Conservation (phyloP, 2,888 invertebrate genomes). For the Melinaea menophilus region DNA sequence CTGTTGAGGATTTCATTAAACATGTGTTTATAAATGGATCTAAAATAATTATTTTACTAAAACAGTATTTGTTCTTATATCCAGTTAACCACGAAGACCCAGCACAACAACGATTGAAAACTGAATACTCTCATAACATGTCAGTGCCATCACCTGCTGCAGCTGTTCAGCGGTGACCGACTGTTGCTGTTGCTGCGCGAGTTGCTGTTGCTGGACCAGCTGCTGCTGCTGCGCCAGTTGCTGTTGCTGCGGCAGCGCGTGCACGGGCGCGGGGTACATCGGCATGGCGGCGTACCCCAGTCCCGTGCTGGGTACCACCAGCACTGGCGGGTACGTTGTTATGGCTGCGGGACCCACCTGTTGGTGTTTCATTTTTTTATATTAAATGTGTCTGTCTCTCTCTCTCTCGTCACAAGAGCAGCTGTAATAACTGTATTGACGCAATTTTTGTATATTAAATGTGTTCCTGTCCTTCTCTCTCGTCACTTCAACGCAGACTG, state of each 20-base stretch:
- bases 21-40: background rate
- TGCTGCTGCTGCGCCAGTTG: conserved; percentile 37
- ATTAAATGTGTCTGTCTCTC: background rate
- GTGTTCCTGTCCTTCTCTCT: too few species aligned
- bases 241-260: conserved; percentile 32
- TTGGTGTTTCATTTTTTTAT: background rate
- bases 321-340: conserved; percentile 78
- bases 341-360: conserved; percentile 71
- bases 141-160: conserved; percentile 52
- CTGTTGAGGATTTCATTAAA: conserved; percentile 64
- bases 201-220: conserved; percentile 37
- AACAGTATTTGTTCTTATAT: too few species aligned
- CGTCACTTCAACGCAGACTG: too few species aligned
- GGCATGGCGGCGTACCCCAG: conserved; percentile 75
- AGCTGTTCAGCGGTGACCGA: conserved; percentile 57
- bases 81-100: too few species aligned
- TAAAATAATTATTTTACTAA: background rate
- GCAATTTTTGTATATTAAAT: too few species aligned
- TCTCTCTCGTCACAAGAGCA: too few species aligned
- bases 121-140: too few species aligned
- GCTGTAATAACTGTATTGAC: too few species aligned
- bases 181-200: conserved; percentile 32
- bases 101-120: too few species aligned
- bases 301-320: conserved; percentile 83
- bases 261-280: conserved; percentile 61